These are phyloP conservation scores for Mandrillus leucophaeus DNA, from an alignment of 2,113 vertebrate genomes.

Conservation along the genomic window DNA sequence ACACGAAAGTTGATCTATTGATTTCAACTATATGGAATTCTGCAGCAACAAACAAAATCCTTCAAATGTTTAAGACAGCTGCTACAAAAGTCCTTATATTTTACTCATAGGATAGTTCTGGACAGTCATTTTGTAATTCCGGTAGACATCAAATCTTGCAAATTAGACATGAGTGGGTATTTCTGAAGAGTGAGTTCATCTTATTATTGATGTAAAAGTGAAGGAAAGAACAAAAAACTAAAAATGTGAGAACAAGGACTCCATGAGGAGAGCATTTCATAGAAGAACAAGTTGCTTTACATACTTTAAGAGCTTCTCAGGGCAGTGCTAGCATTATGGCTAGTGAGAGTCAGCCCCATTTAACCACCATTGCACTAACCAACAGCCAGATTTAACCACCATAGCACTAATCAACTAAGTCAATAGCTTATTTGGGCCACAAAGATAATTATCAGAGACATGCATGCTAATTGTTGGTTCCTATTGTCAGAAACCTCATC, in stretches of 20 bases:
- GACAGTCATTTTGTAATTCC: background rate
- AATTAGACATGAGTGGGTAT: background rate
- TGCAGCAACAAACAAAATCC: background rate
- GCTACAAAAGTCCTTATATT: background rate
- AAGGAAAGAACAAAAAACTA: background rate
- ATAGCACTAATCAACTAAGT: background rate
- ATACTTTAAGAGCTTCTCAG: background rate
- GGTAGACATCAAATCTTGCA: background rate
- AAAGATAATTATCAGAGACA: background rate
- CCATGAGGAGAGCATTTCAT: background rate
- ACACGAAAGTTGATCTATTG: background rate
- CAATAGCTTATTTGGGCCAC: background rate
- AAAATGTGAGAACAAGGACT: background rate
- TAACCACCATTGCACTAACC: background rate
- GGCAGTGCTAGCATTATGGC: background rate
- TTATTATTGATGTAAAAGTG: background rate
- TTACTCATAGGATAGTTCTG: background rate
- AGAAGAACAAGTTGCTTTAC: conserved; percentile 21
- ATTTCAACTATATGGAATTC: background rate
- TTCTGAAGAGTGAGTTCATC: background rate
- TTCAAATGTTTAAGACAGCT: background rate
- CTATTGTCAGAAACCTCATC: background rate
- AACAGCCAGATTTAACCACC: background rate
- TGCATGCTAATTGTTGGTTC: background rate
- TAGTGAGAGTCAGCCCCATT: background rate